These are phyloP conservation scores for Aurelia coerulea DNA, from an alignment of 30 jellyfish, hydroid and myxozoan species.

Conservation along the genomic window DNA sequence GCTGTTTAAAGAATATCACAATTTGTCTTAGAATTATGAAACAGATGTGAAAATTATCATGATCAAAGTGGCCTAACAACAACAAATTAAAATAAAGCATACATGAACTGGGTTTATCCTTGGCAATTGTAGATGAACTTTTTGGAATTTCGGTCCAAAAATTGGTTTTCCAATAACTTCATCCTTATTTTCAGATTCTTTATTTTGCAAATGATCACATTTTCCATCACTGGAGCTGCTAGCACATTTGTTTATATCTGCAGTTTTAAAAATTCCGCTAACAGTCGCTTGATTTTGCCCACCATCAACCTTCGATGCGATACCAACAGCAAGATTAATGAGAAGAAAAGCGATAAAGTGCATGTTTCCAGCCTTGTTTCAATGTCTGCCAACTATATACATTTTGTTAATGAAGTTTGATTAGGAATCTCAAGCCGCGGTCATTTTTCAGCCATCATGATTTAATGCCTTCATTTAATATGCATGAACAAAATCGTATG, in stretches of 20 bases:
- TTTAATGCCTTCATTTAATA: slow-evolving; percentile 48
- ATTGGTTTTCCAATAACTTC: background rate
- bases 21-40: no score
- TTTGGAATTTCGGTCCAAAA: slow-evolving; percentile 86
- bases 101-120: slow-evolving; percentile 66
- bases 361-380: background rate
- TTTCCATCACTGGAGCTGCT: background rate
- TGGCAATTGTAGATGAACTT: slow-evolving; percentile 81
- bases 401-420: background rate
- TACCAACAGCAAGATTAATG: no score
- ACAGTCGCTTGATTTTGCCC: background rate
- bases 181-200: background rate
- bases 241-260: background rate
- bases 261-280: background rate
- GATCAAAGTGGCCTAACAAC: no score
- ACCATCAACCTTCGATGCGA: background rate
- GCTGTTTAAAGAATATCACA: no score
- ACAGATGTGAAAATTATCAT: no score
- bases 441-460: slow-evolving; percentile 43
- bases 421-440: slow-evolving; percentile 54
- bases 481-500: slow-evolving; percentile 47
- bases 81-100: background rate
- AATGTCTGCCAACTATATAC: background rate
- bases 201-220: background rate
- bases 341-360: background rate